phyloP scores from a whole-genome alignment of 2,888 invertebrate genomes.

The Colostygia pectinataria region DNA sequence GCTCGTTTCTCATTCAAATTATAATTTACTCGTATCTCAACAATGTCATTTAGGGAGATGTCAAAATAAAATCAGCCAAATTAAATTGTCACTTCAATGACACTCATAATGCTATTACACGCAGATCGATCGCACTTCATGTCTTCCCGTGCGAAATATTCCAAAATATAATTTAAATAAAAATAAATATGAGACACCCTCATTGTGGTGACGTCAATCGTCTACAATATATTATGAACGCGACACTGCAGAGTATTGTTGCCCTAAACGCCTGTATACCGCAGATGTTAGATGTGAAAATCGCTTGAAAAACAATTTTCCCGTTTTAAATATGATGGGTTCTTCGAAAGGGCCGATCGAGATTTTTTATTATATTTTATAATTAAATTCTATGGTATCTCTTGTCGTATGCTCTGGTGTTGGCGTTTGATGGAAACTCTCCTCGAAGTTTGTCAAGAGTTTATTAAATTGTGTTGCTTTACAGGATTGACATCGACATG shows the following conservation, averaged over 20 bases:
- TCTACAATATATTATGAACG: constrained; percentile 73
- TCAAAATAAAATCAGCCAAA: constrained; percentile 45
- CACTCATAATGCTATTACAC: constrained; percentile 54
- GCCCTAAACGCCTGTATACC: constrained; percentile 42
- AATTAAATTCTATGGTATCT: constrained; percentile 82
- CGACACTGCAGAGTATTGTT: constrained; percentile 26
- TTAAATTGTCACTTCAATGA: constrained; percentile 56
- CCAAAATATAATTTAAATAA: constrained; percentile 68
- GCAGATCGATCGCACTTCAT: constrained; percentile 66
- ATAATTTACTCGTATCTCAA: constrained; percentile 11
- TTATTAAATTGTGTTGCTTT: constrained; percentile 52
- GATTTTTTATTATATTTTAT: constrained; percentile 79
- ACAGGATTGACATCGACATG: constrained; percentile 6
- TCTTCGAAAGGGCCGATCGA: constrained; percentile 71
- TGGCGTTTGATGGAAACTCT: constrained; percentile 73
- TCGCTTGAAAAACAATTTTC: constrained; percentile 45
- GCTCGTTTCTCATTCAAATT: constrained; percentile 10
- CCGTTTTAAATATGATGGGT: constrained; percentile 43
- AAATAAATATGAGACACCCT: constrained; percentile 71
- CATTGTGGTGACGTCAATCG: constrained; percentile 74
- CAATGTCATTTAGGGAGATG: constrained; percentile 15
- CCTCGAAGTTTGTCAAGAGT: constrained; percentile 56
- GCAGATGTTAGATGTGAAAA: constrained; percentile 53
- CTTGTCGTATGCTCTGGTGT: constrained; percentile 73
- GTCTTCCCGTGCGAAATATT: constrained; percentile 64